Base-by-base conservation (phyloP, 2,888 invertebrate genomes). In the Netelia melanura region DNA sequence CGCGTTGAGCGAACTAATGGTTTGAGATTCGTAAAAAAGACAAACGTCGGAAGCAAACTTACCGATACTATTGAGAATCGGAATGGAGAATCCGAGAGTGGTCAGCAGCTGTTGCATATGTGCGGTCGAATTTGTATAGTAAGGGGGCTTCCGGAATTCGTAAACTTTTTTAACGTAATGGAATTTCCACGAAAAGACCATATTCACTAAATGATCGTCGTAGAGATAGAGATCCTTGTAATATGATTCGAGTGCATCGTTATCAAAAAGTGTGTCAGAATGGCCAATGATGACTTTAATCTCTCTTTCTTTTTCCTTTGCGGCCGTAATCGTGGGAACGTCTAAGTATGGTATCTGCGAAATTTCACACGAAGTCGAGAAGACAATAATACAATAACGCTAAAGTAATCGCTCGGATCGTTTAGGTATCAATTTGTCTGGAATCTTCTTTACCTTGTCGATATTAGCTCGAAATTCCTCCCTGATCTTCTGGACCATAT, bases 261-360 rank as follows among this genome's bases (percentile, higher is more conserved):
- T 95, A 90, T 98, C 96, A 71, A 98, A 94, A 91, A 98, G 96
- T 93, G 98, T 98, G 89, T 97, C 97, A 0, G 98, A 98, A 93
- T 98, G 98, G 0, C 98, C 98, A 91, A 99, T 98, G 93, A 98
- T 98, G 0, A 97, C 96, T 1, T 96, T 95, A 97, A 99, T 98
- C 0, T 96, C 95, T 81, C 96, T 96, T 0, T 98, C 97, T 92
- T 98, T 98, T 83, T 96, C 96, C 84, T 97, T 93, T 0, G 98
- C 98, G 79, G 96, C 96, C 87, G 94, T 93, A 68, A 96, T 96
- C 0, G 99, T 99, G 0, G 87, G 95, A 94, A 0, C 96, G 91
- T 99, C 98, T 99, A 99, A 99, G 99, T 99, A 99, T 65, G 97
- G 97, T 14, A 98, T 89, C 92, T 92, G 10, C n/a, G 58, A 61